These are phyloP conservation scores for Drosophila acutilabella DNA, from an alignment of 2,888 invertebrate genomes.

Conservation along the genomic window DNA sequence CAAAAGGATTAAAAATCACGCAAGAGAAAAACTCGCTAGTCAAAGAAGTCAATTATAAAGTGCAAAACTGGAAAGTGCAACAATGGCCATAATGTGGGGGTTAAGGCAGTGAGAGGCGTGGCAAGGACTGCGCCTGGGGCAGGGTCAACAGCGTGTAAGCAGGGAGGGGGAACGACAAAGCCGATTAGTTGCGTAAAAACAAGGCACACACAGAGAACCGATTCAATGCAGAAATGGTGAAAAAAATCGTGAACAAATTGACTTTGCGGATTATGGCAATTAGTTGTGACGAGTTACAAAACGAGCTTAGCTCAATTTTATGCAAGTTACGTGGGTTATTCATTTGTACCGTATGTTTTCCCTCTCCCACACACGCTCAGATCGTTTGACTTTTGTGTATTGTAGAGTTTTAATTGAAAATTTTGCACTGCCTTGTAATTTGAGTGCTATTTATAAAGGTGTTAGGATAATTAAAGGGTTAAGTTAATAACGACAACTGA, in stretches of 20 bases:
- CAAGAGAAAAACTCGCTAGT: slow-evolving; percentile 43
- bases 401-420: background rate
- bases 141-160: no score
- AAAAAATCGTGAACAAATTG: slow-evolving; percentile 42
- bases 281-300: slow-evolving; percentile 63
- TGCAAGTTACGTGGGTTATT: slow-evolving; percentile 24
- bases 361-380: background rate
- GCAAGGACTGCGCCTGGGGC: background rate
- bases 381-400: background rate
- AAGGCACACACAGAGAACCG: slow-evolving; percentile 37
- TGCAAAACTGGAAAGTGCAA: slow-evolving; percentile 18
- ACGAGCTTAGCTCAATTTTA: slow-evolving; percentile 49
- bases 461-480: no score
- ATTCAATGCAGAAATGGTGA: slow-evolving; percentile 22
- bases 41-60: slow-evolving; percentile 50
- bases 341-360: background rate
- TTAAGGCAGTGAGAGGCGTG: background rate
- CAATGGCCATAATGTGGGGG: background rate
- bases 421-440: background rate
- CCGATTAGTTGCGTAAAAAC: slow-evolving; percentile 72
- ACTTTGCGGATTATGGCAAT: slow-evolving; percentile 70
- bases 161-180: slow-evolving; percentile 36
- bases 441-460: no score
- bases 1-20: slow-evolving; percentile 44
- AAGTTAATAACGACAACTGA: no score